A percentile compares a stretch with the other conserved stretches of the same genome.
These are phyloP conservation scores for Epinephelus lanceolatus DNA, from an alignment of 2,113 vertebrate genomes.

Conservation along the genomic window DNA sequence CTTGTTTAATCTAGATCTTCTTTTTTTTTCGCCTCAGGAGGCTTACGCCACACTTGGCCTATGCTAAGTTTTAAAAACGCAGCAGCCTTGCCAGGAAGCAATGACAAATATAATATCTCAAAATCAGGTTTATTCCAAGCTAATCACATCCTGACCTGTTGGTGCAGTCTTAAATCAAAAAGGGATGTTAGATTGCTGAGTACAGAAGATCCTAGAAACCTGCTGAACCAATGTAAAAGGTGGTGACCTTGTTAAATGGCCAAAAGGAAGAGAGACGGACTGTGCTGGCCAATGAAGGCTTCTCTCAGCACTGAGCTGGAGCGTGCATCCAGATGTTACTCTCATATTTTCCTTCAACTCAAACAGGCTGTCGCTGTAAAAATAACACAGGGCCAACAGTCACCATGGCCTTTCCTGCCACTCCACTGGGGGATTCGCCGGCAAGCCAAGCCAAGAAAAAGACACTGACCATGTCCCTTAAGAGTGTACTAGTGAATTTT, in stretches of 20 bases:
- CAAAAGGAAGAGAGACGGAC: conserved; percentile 29
- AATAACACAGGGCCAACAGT: conserved; percentile 59
- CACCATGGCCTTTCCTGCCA: conserved; percentile 49
- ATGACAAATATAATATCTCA: neutral
- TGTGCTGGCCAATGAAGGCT: conserved; percentile 37
- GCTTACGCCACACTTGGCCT: conserved; percentile 41
- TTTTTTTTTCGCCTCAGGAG: conserved; percentile 11
- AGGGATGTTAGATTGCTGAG: neutral
- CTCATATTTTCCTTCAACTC: conserved; percentile 77
- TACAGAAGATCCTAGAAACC: conserved; percentile 36
- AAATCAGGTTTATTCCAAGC: conserved; percentile 4
- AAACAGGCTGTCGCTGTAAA: conserved; percentile 61
- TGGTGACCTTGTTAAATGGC: conserved; percentile 25
- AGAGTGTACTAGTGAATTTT: neutral
- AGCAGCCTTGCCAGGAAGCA: conserved; percentile 5
- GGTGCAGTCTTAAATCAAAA: neutral
- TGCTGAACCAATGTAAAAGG: conserved; percentile 13
- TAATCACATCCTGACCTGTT: neutral
- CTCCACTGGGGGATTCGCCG: conserved; percentile 23
- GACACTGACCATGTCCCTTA: neutral
- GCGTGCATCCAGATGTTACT: conserved; percentile 74
- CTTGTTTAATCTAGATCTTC: conserved; percentile 31
- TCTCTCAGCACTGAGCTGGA: conserved; percentile 47
- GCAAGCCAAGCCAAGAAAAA: conserved; percentile 2
- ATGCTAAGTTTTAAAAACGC: conserved; percentile 15